Conservation (phyloP, 2,797 vertebrate species). For the Perodicticus potto region DNA sequence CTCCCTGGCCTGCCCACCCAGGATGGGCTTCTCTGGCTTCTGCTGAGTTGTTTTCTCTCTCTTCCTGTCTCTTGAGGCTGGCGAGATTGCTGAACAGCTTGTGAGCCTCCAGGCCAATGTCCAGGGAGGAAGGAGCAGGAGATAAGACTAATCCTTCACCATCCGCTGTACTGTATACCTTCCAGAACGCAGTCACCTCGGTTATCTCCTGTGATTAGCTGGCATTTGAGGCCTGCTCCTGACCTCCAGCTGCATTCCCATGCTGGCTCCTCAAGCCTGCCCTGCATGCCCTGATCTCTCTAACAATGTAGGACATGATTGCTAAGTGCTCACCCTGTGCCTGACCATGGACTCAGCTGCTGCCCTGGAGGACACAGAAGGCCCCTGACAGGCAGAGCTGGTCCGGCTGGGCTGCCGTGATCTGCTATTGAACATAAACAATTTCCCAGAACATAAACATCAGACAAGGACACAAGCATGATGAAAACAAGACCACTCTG, state of each 20-base stretch:
- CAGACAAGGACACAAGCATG: conserved; percentile 34
- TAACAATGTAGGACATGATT: accelerated
- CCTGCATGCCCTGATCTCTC: not conserved
- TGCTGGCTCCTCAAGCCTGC: not conserved
- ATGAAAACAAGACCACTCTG: conserved; percentile 27
- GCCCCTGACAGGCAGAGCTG: not conserved
- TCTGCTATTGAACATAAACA: not conserved
- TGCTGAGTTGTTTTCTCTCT: conserved; percentile 60
- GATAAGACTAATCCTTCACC: conserved; percentile 70
- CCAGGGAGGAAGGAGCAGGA: conserved; percentile 68
- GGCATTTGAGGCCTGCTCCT: not conserved
- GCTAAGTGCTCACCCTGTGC: not conserved
- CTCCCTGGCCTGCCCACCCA: conserved; percentile 68
- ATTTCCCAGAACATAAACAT: conserved; percentile 22
- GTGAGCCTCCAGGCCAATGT: conserved; percentile 58
- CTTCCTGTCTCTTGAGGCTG: conserved; percentile 56
- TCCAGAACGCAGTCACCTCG: not conserved
- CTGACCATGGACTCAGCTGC: not conserved
- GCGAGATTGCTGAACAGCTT: conserved; percentile 75
- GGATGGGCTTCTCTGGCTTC: not conserved
- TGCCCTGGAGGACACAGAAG: not conserved
- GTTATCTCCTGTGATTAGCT: not conserved
- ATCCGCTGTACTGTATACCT: not conserved
- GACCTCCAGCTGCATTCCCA: not conserved
- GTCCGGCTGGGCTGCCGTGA: not conserved